These are phyloP conservation scores for Zosterops borbonicus DNA, from an alignment of 2,113 vertebrate genomes.

Conservation along the genomic window DNA sequence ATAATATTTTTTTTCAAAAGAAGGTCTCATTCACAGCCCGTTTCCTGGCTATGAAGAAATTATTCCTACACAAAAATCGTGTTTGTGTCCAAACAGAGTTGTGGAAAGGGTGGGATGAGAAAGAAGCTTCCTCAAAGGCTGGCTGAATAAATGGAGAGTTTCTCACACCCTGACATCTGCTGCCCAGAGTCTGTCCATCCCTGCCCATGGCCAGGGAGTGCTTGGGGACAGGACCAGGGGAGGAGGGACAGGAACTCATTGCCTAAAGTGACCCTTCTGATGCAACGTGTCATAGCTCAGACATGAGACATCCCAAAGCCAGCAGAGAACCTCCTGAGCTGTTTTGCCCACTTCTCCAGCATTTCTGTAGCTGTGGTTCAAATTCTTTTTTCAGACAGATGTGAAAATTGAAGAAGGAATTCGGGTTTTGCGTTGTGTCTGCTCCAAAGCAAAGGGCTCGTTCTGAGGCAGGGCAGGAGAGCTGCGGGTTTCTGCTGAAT, in stretches of 20 bases:
- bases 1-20: not conserved
- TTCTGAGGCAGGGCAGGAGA: not conserved
- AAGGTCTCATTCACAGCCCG: not conserved
- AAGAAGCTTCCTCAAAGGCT: not conserved
- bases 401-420: not conserved
- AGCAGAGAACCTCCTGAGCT: not conserved
- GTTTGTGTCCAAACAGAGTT: not conserved
- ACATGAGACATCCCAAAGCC: rapidly evolving
- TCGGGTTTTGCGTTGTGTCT: not conserved
- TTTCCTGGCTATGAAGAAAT: slow-evolving; percentile 13
- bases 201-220: not conserved
- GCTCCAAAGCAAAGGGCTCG: not conserved
- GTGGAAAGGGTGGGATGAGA: slow-evolving; percentile 11
- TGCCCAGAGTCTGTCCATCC: not conserved
- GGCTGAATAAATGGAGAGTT: not conserved
- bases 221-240: not conserved
- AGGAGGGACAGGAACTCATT: not conserved
- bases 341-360: not conserved
- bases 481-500: not conserved
- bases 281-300: not conserved
- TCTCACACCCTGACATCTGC: slow-evolving; percentile 9
- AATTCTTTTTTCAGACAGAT: not conserved
- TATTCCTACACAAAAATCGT: not conserved
- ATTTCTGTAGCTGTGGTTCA: not conserved
- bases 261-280: not conserved